Evolutionary conservation across 2,888 invertebrate genomes (phyloP).

Genomic region (Taphrorychus bicolor): DNA sequence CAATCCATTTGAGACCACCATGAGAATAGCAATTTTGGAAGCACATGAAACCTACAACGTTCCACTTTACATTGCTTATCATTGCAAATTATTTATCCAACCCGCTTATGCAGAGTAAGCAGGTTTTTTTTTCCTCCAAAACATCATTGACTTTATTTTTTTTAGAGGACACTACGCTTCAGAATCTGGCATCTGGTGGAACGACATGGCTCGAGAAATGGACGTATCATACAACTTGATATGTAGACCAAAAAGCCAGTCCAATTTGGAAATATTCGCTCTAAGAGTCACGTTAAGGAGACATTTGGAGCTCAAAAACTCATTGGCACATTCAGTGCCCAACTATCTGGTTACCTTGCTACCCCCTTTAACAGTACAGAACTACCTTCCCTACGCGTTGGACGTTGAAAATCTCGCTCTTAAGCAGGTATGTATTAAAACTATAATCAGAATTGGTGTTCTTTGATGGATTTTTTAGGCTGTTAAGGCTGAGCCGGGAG

Average conservation of each 20-base stretch:
- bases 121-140: not conserved
- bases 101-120: conserved; percentile 79
- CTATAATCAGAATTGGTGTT: conserved; percentile 41
- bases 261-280: conserved; percentile 69
- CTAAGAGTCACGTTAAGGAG: conserved; percentile 64
- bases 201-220: conserved; percentile 73
- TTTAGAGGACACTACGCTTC: conserved; percentile 73
- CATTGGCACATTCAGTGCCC: conserved; percentile 64
- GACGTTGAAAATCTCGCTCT: conserved; percentile 64
- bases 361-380: conserved; percentile 77
- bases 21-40: conserved; percentile 74
- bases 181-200: conserved; percentile 80
- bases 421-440: conserved; percentile 53
- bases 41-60: conserved; percentile 78
- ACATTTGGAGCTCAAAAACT: conserved; percentile 51
- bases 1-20: conserved; percentile 79
- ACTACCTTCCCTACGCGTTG: conserved; percentile 77
- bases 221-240: conserved; percentile 71
- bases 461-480: conserved; percentile 43
- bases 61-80: conserved; percentile 81
- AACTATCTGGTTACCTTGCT: conserved; percentile 76
- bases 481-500: conserved; percentile 74
- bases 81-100: conserved; percentile 76
- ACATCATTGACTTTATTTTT: conserved; percentile 24
- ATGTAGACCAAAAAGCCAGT: conserved; percentile 70